A percentile compares a stretch with the other conserved stretches of the same genome.
These are phyloP conservation scores for Prionailurus viverrinus DNA, from an alignment of 2,113 vertebrate species.

Conservation along the genomic window DNA sequence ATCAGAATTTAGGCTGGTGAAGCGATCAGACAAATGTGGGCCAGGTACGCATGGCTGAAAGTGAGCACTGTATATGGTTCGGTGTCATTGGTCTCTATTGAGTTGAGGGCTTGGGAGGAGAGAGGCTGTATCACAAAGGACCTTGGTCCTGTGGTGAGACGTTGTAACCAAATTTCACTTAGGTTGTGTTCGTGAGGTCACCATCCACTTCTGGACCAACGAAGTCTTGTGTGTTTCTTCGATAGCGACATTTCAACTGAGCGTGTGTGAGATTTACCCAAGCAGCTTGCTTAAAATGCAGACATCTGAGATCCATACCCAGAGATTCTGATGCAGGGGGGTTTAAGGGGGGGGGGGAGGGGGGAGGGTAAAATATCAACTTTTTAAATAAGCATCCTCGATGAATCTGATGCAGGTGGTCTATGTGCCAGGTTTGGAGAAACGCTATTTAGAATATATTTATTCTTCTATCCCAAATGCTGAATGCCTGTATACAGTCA, in stretches of 20 bases:
- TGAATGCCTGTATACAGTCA: background rate
- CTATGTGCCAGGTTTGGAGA: background rate
- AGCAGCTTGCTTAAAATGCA: background rate
- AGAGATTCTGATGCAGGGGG: background rate
- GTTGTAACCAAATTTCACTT: background rate
- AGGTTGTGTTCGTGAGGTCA: background rate
- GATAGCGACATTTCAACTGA: accelerated
- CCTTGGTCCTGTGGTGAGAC: background rate
- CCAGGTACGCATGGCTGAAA: background rate
- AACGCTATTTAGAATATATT: background rate
- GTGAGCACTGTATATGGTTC: accelerated
- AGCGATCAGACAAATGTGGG: background rate
- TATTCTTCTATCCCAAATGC: background rate
- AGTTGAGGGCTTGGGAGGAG: accelerated
- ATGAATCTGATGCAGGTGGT: background rate
- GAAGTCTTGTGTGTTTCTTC: background rate
- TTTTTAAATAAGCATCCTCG: background rate
- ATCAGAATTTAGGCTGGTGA: background rate
- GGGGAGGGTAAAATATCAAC: background rate
- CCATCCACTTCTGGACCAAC: background rate
- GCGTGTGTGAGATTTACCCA: background rate
- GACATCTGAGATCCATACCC: background rate
- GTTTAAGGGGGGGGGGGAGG: background rate
- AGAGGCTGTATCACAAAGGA: background rate
- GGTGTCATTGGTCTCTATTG: accelerated